Conservation (phyloP, 1,140 invertebrate species). For the Zelostemma sp. region DNA sequence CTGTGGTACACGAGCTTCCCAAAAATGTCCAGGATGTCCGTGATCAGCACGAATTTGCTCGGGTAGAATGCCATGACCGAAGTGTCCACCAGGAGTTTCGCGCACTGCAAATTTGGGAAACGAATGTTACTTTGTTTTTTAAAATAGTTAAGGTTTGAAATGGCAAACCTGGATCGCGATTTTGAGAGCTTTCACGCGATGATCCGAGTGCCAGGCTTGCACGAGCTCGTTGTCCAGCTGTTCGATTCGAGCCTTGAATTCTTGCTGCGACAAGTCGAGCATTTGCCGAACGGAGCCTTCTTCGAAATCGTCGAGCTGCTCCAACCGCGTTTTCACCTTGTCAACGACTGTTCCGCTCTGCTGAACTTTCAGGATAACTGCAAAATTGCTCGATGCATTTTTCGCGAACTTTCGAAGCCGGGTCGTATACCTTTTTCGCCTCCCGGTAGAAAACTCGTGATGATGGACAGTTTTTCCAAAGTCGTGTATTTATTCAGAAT, state of each 20-base stretch:
- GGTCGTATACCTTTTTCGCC: constrained; percentile 79
- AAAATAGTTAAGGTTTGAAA: not conserved
- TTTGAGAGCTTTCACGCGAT: constrained; percentile 95
- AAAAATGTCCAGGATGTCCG: constrained; percentile 96
- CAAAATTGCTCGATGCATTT: constrained; percentile 9
- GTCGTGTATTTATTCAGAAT: constrained; percentile 93
- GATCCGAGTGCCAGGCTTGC: constrained; percentile 92
- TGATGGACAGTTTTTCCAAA: constrained; percentile 90
- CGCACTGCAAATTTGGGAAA: constrained; percentile 77
- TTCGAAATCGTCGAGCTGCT: constrained; percentile 96
- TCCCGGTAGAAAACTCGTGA: constrained; percentile 87
- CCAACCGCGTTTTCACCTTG: constrained; percentile 90
- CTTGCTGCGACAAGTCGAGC: constrained; percentile 91
- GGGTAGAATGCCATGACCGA: constrained; percentile 95
- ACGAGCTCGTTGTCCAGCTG: constrained; percentile 91
- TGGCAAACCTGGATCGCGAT: constrained; percentile 86
- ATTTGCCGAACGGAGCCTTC: constrained; percentile 89
- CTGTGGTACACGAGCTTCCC: constrained; percentile 92
- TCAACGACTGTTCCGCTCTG: constrained; percentile 81
- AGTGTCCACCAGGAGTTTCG: constrained; percentile 91
- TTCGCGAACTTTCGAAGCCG: too few relatives aligned
- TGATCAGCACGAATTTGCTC: constrained; percentile 96
- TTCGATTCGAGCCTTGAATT: constrained; percentile 90
- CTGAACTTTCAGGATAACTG: constrained; percentile 83
- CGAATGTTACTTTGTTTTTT: constrained; percentile 19